Base-by-base conservation (phyloP, 1,140 invertebrate genomes). In the Drosophila kohkoa region DNA sequence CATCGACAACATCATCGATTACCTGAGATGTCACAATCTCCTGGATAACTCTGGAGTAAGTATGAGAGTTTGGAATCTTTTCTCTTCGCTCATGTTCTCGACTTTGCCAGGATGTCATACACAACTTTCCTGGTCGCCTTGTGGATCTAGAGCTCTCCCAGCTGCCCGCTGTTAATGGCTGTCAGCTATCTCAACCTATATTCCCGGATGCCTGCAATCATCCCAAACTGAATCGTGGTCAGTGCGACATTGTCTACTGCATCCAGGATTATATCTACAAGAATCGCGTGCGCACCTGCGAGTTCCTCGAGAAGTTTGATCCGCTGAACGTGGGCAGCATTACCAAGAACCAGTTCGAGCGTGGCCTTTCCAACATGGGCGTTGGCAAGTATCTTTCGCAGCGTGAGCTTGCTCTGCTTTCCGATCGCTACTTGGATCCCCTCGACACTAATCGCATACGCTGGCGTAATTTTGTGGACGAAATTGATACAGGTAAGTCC, bases 381-480 rank as follows among this genome's bases (percentile, higher is more conserved):
- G 92, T 96, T 64, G 94, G 93, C 32, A 93, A 92, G 1, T 82
- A 95, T 7, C 75, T 96, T 4, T 92, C 94, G 0, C 91, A 94
- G 59, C 80, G 93, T 1, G 95, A 96, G 90, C 92, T 95, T 16
- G 82, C 94, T 63, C 93, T 93, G 15, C 75, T 96, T 1, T 92
- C 94, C 57, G 90, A 93, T 2, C 93, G 95, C 81, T 96, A 96
- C 86, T 79, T 93, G 45, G 95, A 96, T 92, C 95, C 95, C 10
- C 93, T 94, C 51, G 95, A 96, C 86, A 91, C 92, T 0, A 93
- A 94, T 20, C 93, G 94, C 41, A 93, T 96, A 13, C 95, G 94
- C 68, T 96, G 95, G 95, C 93, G 94, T 41, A 95, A 94, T n/a
- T 96, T 96, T 81, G 94, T 95, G 72, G 95, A 96, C 76, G 96